These are phyloP conservation scores for Polypedilum vanderplanki DNA, from an alignment of 1,140 invertebrate species.

Conservation along the genomic window DNA sequence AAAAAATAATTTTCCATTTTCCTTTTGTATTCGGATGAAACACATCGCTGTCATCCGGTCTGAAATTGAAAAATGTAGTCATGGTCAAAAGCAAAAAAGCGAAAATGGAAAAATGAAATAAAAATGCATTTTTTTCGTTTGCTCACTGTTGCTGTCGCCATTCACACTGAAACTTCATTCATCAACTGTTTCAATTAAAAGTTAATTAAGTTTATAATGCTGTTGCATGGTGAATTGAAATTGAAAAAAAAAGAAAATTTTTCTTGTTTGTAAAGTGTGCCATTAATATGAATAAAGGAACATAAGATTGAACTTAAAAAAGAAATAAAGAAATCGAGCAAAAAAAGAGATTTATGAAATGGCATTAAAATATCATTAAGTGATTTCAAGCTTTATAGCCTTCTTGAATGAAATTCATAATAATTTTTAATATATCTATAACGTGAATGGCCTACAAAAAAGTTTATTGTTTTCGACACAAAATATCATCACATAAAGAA, in stretches of 20 bases:
- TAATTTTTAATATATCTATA: too few species aligned
- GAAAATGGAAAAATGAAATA: background rate
- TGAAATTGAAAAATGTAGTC: background rate
- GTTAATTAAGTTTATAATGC: background rate
- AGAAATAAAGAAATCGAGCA: too few species aligned
- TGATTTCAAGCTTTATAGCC: background rate
- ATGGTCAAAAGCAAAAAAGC: background rate
- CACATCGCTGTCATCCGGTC: background rate
- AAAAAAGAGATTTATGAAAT: background rate
- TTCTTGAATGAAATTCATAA: too few species aligned
- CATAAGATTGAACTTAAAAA: background rate
- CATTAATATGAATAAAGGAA: too few species aligned
- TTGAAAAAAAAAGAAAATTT: background rate
- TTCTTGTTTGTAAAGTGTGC: background rate
- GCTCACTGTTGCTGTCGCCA: background rate
- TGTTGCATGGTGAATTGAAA: background rate
- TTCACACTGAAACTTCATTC: background rate
- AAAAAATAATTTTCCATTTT: background rate
- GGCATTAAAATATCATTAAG: slow-evolving; percentile 14
- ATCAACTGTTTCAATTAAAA: slow-evolving; percentile 14
- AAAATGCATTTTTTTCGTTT: background rate
- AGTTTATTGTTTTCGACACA: too few species aligned
- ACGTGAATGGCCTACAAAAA: too few species aligned
- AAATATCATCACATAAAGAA: too few species aligned
- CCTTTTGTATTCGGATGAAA: background rate